Percentiles rank a stretch among this genome's conserved stretches.
Conservation (phyloP, 2,888 invertebrate genomes). For the Ramazzottius varieornatus region DNA sequence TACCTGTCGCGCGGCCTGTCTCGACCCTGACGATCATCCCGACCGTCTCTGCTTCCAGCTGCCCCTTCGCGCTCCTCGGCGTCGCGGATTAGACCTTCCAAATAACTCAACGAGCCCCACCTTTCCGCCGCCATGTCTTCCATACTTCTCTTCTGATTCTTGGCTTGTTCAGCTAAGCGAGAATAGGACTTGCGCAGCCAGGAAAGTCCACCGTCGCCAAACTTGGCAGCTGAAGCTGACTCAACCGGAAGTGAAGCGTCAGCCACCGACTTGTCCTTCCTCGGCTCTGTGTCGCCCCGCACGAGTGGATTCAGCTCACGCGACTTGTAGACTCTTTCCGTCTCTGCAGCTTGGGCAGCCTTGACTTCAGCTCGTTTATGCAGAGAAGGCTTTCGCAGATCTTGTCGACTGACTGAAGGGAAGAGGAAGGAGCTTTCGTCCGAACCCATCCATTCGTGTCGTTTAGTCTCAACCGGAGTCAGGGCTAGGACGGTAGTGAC, state of each 20-base stretch:
- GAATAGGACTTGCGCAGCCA: constrained; percentile 31
- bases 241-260: neutral
- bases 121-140: constrained; percentile 33
- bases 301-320: neutral
- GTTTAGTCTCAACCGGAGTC: neutral
- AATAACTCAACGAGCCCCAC: constrained; percentile 28
- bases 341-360: neutral
- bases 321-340: neutral
- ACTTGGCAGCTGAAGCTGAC: constrained; percentile 15
- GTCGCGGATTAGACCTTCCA: constrained; percentile 16
- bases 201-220: constrained; percentile 28
- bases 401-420: neutral
- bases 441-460: neutral
- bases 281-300: neutral
- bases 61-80: constrained; percentile 13
- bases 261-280: neutral
- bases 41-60: neutral
- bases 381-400: neutral
- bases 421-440: neutral
- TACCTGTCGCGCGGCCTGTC: neutral
- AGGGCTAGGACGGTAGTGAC: neutral
- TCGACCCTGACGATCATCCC: neutral
- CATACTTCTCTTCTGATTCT: constrained; percentile 27
- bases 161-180: constrained; percentile 31
- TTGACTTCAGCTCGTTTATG: neutral